Conservation (phyloP, 2,797 vertebrate genomes). For the Hypotaenidia philippensis region DNA sequence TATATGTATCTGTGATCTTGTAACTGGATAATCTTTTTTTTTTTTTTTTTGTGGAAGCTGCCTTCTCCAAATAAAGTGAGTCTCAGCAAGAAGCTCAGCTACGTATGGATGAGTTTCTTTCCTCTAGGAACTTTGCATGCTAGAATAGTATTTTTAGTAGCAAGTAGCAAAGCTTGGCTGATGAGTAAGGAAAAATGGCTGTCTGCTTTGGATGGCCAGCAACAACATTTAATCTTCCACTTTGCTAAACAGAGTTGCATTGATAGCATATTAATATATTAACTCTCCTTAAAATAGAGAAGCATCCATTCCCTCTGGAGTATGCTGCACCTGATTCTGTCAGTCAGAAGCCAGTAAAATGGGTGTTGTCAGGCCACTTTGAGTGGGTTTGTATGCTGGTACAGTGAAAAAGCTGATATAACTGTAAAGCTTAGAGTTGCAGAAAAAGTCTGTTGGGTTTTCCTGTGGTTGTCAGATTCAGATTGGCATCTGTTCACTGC, state of each 20-base stretch:
- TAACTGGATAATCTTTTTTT: not conserved
- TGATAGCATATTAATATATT: constrained; percentile 20
- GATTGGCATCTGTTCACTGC: not conserved
- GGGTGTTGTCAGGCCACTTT: constrained; percentile 6
- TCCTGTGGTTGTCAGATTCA: not conserved
- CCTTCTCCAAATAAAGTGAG: not conserved
- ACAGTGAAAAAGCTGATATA: not conserved
- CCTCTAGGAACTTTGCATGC: not conserved
- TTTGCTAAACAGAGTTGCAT: not conserved
- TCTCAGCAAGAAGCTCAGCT: not conserved
- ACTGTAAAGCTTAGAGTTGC: not conserved
- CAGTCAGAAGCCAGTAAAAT: constrained; percentile 50
- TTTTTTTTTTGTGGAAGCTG: not conserved
- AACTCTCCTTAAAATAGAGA: constrained; percentile 59
- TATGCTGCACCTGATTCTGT: constrained; percentile 62
- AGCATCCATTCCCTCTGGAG: constrained; percentile 17
- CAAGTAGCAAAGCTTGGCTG: not conserved
- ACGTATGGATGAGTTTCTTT: not conserved
- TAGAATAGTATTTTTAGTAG: not conserved
- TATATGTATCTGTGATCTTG: not conserved
- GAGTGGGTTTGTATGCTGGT: not conserved
- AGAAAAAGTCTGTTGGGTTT: constrained; percentile 9
- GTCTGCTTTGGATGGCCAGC: not conserved
- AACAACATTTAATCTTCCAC: not conserved
- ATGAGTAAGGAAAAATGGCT: not conserved